A percentile compares a stretch with the other conserved stretches of the same genome.
Conservation (phyloP, 2,797 vertebrate genomes). For the Cheirogaleus major region DNA sequence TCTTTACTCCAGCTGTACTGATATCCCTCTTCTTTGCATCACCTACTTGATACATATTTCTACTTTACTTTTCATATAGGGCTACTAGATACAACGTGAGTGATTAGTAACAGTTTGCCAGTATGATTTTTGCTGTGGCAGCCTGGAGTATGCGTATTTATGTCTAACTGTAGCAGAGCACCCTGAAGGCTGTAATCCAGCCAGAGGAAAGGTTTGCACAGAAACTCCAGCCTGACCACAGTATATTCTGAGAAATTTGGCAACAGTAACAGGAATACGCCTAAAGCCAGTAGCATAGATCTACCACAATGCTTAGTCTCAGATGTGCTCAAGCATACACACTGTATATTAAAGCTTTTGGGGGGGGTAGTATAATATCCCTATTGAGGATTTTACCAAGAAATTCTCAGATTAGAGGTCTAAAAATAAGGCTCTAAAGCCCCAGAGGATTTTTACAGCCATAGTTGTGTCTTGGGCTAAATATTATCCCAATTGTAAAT, state of each 20-base stretch:
- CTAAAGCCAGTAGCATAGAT: background rate
- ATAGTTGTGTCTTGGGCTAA: background rate
- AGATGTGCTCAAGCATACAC: background rate
- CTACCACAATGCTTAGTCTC: background rate
- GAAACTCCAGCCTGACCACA: background rate
- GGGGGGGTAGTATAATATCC: background rate
- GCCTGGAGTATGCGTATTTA: background rate
- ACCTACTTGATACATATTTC: background rate
- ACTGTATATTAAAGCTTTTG: background rate
- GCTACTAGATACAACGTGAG: background rate
- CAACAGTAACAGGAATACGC: background rate
- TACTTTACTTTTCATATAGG: background rate
- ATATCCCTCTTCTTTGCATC: background rate
- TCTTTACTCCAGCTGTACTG: background rate
- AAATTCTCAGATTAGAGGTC: constrained; percentile 20
- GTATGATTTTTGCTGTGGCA: background rate
- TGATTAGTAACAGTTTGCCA: background rate
- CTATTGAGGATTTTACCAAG: background rate
- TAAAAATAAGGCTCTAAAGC: constrained; percentile 33
- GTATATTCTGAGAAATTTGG: background rate
- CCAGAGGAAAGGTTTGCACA: background rate
- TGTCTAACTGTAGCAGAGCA: background rate
- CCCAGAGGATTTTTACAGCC: constrained; percentile 21
- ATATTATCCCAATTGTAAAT: constrained; percentile 39
- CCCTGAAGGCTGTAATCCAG: constrained; percentile 29